Evolutionary conservation across 2,888 invertebrate genomes (phyloP).

Genomic region (Plutella xylostella): DNA sequence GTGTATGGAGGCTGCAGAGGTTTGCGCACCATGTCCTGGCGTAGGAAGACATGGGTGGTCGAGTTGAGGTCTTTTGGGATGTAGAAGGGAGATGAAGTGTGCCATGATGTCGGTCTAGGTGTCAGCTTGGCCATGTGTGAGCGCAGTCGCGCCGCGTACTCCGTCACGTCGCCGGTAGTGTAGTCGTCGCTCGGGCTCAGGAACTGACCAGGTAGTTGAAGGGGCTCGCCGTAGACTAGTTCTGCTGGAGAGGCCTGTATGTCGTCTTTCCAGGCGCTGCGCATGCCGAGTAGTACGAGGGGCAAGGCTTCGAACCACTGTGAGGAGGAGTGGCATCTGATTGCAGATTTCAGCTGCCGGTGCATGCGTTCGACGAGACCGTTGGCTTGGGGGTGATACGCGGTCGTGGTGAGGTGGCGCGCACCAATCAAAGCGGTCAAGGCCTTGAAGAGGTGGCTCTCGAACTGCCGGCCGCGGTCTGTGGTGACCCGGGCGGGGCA

Average conservation of each 20-base stretch:
- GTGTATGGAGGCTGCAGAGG: not conserved
- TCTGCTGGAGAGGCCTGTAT: conserved; percentile 18
- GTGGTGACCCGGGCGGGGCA: no score
- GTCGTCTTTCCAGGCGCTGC: conserved; percentile 23
- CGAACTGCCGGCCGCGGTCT: not conserved
- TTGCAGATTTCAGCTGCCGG: conserved; percentile 18
- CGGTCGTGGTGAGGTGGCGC: not conserved
- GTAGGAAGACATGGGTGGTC: not conserved
- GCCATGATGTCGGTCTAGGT: conserved; percentile 4
- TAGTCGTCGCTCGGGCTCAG: conserved; percentile 7
- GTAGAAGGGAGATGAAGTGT: not conserved
- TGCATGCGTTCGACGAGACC: conserved; percentile 20
- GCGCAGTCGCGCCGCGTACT: not conserved
- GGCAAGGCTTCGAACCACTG: conserved; percentile 21
- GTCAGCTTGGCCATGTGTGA: not conserved
- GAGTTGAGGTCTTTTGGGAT: not conserved
- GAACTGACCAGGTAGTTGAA: conserved; percentile 20
- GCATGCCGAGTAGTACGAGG: conserved; percentile 21
- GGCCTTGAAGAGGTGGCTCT: not conserved
- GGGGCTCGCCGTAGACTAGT: conserved; percentile 18
- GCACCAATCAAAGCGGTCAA: not conserved
- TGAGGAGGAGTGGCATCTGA: conserved; percentile 17
- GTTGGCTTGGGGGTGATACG: conserved; percentile 19
- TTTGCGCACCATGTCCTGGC: not conserved
- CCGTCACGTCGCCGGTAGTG: not conserved